Base-by-base conservation (phyloP, 2,113 vertebrate species). In the Balaenoptera acutorostrata region DNA sequence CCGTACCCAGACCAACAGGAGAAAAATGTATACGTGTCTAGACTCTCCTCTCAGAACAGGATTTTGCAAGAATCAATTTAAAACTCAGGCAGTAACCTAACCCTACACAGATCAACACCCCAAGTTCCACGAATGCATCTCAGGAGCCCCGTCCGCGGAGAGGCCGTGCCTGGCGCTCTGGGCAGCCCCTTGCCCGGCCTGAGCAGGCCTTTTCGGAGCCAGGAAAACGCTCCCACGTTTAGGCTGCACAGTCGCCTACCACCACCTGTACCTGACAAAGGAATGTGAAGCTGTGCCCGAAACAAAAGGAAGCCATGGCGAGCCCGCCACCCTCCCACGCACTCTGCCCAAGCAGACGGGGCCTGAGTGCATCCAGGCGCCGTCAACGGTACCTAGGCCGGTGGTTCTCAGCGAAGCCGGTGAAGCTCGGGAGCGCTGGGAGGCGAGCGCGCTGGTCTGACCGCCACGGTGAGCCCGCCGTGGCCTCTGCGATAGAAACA, bases 371-470 rank as follows among this genome's bases (percentile, higher is more conserved):
- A 23, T 52, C 61, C 12, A 23, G 1, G 44, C 5, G 3, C 44
- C n/a, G 11, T 2, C 2, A 1, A n/a, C 23, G 39, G 5, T 15
- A 25, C 31, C 23, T 9, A 4, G 41, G 39, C 18, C 1, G 0
- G 12, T 0, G 3, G 66, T 15, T 61, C 49, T 29, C 41, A 15
- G 68, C 0, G 1, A 49, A 17, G 25, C 17, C n/a, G 63, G 31
- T 8, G 52, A 23, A 6, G 1, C 5, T 13, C 69, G n/a, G 17
- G 3, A 55, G 29, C 14, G 0, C 18, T 12, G 14, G 71, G 69
- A 61, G 31, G 18, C 17, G 27, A 81, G 12, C 6, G 5, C 8
- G 11, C 29, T 90, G 57, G 11, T 61, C 21, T 21, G 3, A 31
- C 20, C 27, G 15, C 72, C 41, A 14, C 31, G 1, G 13, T n/a